A percentile compares a stretch with the other conserved stretches of the same genome.
Evolutionary conservation across 2,113 vertebrate genomes (phyloP).

Genomic region (Circaetus gallicus): DNA sequence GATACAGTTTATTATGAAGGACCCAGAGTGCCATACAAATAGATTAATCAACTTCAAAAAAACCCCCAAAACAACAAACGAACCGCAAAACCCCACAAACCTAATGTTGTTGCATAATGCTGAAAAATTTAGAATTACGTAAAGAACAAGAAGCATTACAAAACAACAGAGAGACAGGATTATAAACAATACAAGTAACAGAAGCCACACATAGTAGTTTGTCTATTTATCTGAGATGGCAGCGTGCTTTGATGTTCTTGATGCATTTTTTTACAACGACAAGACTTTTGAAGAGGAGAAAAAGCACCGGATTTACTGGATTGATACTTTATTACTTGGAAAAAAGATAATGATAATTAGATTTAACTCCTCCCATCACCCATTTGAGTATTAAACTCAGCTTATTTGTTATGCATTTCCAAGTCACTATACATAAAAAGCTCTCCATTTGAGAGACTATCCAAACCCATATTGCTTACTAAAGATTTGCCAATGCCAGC

Average conservation of each 20-base stretch:
- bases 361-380: not conserved
- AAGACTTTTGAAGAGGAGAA: not conserved
- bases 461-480: not conserved
- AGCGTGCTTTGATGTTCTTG: not conserved
- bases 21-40: not conserved
- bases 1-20: not conserved
- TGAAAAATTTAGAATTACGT: not conserved
- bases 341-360: not conserved
- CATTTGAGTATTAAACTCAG: not conserved
- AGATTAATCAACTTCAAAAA: not conserved
- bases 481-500: not conserved
- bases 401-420: not conserved
- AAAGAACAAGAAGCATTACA: not conserved
- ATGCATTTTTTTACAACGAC: not conserved
- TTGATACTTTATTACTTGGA: not conserved
- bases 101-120: not conserved
- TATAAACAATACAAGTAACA: not conserved
- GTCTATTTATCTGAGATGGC: not conserved
- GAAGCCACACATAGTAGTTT: not conserved
- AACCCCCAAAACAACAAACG: accelerated
- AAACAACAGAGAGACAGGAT: not conserved
- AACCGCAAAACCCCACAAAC: not conserved
- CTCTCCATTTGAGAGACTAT: not conserved
- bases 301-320: not conserved
- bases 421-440: not conserved